Conservation (phyloP, 1,140 invertebrate species). For the Heliconius himera region DNA sequence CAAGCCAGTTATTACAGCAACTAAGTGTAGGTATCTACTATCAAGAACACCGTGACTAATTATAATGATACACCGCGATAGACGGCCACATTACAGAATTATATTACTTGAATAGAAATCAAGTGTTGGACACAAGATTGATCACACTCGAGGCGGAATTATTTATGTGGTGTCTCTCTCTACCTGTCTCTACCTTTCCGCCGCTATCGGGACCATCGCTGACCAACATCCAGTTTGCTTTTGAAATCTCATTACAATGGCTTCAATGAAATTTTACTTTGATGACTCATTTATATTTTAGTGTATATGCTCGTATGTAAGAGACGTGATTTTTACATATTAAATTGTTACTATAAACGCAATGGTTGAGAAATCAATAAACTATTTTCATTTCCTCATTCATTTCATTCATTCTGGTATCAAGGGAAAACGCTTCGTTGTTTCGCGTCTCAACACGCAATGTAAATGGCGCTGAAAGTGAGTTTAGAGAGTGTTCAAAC, state of each 20-base stretch:
- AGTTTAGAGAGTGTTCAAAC: no score
- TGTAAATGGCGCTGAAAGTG: no score
- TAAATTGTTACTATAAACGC: no score
- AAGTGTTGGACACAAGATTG: slow-evolving; percentile 31
- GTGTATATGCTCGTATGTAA: background rate
- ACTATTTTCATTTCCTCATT: no score
- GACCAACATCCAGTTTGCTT: background rate
- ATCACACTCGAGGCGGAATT: slow-evolving; percentile 26
- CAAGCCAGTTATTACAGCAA: slow-evolving; percentile 28
- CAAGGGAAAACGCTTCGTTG: no score
- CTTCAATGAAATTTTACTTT: background rate
- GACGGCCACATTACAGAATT: slow-evolving; percentile 29
- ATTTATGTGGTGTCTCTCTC: slow-evolving; percentile 21
- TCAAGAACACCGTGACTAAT: slow-evolving; percentile 32
- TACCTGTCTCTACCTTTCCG: background rate
- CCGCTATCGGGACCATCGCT: background rate
- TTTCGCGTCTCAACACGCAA: no score
- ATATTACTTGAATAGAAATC: slow-evolving; percentile 36
- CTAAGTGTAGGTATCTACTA: slow-evolving; percentile 6
- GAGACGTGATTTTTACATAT: background rate
- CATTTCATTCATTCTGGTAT: no score
- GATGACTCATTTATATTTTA: background rate
- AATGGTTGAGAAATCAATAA: no score
- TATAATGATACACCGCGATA: slow-evolving; percentile 32
- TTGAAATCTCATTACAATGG: background rate